Percentiles rank a stretch among this genome's conserved stretches.
These are phyloP conservation scores for Phymanthus crucifer DNA, from an alignment of 92 coral and sea anemone species.

Conservation along the genomic window DNA sequence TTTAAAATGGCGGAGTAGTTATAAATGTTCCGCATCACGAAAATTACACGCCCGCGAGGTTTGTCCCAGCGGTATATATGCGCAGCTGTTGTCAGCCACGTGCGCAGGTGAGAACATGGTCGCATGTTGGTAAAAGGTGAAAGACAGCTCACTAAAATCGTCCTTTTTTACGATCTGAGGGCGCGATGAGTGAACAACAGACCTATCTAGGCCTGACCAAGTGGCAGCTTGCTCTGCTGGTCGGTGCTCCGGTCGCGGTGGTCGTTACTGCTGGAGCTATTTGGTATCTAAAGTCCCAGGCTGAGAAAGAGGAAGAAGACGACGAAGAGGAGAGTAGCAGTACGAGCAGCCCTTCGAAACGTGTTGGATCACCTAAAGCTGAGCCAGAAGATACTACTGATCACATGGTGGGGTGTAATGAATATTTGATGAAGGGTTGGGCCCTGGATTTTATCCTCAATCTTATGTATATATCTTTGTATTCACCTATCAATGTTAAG, in stretches of 20 bases:
- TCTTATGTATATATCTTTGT: not conserved
- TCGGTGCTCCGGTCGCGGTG: slow-evolving; percentile 79
- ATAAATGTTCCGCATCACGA: slow-evolving; percentile 11
- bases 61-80: slow-evolving; percentile 27
- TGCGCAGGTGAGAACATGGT: slow-evolving; percentile 36
- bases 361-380: not conserved
- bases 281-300: slow-evolving; percentile 62
- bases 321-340: slow-evolving; percentile 33
- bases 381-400: slow-evolving; percentile 17
- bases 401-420: slow-evolving; percentile 10
- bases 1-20: slow-evolving; percentile 29
- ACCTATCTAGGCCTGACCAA: slow-evolving; percentile 65
- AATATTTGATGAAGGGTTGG: not conserved
- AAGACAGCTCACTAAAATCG: not conserved
- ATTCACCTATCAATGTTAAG: too few relatives aligned
- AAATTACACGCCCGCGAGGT: slow-evolving; percentile 17
- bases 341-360: not conserved
- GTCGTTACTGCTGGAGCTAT: slow-evolving; percentile 64
- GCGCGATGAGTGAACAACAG: slow-evolving; percentile 73
- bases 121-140: not conserved
- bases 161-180: slow-evolving; percentile 16
- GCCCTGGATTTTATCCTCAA: not conserved
- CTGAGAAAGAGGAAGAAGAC: slow-evolving; percentile 14
- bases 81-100: slow-evolving; percentile 6
- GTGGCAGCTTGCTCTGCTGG: slow-evolving; percentile 75